Base-by-base conservation (phyloP, 2,797 vertebrate genomes). In the Sternarchorhynchus goeldii region DNA sequence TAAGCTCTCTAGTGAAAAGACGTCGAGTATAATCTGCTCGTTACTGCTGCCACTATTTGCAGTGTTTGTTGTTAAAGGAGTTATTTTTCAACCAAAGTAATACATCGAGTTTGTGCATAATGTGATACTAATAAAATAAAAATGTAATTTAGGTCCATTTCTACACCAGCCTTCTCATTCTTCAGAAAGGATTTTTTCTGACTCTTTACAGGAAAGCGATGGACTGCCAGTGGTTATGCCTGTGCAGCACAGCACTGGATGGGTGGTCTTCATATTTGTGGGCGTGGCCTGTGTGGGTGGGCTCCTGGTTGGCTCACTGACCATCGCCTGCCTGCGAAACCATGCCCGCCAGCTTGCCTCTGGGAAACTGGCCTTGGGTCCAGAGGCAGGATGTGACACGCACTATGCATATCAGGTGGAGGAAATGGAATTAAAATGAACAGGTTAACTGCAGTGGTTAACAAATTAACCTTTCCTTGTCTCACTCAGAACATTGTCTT, bases 321-420 rank as follows among this genome's bases (percentile, higher is more conserved):
- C 90, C 65, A 83, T 95, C 29, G 89, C 95, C 88, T 97, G 95
- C 82, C 88, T 98, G 75, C 92, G 95, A 12, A 95, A 94, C 85
- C 96, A 96, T 2, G 94, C 93, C 0, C 93, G 92, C 80, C 94
- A 95, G 55, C 88, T 95, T 64, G 95, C 96, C 0, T 95, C 95
- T 2, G 94, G 95, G 87, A 96, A 94, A 77, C 92, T 97, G 86
- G 95, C 94, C 0, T 88, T 98, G 85, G 97, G 95, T 2, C 95
- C 95, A 0, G 96, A 98, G 87, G 96, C 93, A 0, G 95, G 95
- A 4, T 90, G 90, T 0, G 95, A 96, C 88, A 96, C 91, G 55
- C 96, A 96, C 75, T 94, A 95, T 12, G 96, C 97, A 81, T 99
- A 99, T 86, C 97, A 99, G 96, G 97, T 98, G 20, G 29, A 63